A percentile compares a stretch with the other conserved stretches of the same genome.
Conservation (phyloP, 2,888 invertebrate genomes). For the Scaptomyza cyrtandrae region DNA sequence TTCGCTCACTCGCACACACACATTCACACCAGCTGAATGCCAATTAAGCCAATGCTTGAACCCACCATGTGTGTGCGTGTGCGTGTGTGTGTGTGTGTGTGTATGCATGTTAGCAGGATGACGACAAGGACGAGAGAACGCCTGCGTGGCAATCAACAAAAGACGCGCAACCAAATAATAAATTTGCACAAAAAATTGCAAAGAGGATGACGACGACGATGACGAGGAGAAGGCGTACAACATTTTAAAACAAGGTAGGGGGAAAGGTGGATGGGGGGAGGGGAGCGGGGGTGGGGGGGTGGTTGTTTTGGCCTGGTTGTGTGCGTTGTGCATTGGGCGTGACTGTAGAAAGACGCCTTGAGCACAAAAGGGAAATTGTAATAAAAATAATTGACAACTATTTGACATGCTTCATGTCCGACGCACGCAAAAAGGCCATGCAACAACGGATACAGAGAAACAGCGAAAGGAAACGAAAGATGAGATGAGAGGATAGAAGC, state of each 20-base stretch:
- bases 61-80: conserved; percentile 30
- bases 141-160: conserved; percentile 68
- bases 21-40: conserved; percentile 63
- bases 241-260: background rate
- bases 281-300: background rate
- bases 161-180: conserved; percentile 72
- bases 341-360: conserved; percentile 44
- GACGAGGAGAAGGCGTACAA: background rate
- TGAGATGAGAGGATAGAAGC: background rate
- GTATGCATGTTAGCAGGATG: conserved; percentile 3
- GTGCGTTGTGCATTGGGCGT: conserved; percentile 39
- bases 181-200: conserved; percentile 52
- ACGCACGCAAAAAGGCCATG: conserved; percentile 64
- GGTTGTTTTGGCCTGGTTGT: no score
- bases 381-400: conserved; percentile 81
- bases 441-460: conserved; percentile 14
- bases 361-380: conserved; percentile 72
- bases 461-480: background rate
- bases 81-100: no score
- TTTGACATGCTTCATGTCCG: conserved; percentile 81
- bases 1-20: background rate
- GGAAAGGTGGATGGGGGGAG: background rate
- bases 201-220: background rate
- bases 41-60: conserved; percentile 75
- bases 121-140: conserved; percentile 23